A percentile compares a stretch with the other conserved stretches of the same genome.
Conservation (phyloP, 2,888 invertebrate genomes). For the Polydrusus cervinus region DNA sequence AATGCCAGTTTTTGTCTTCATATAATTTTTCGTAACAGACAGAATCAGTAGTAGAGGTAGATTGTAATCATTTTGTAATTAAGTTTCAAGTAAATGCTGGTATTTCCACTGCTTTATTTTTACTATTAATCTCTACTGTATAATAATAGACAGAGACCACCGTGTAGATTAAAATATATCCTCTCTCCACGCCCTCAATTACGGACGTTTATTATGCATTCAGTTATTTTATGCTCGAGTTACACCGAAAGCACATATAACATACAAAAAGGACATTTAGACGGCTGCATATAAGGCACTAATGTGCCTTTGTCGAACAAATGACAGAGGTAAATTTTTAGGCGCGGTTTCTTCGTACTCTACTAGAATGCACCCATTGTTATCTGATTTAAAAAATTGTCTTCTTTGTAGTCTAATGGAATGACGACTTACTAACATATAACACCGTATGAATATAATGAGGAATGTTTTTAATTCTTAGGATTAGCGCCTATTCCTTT, state of each 20-base stretch:
- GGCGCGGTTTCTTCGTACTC: conserved; percentile 47
- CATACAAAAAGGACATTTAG: conserved; percentile 15
- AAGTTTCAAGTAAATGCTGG: too few species aligned
- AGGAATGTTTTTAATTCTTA: too few species aligned
- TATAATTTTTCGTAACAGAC: too few species aligned
- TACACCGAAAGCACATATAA: neutral
- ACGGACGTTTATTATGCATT: neutral
- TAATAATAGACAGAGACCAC: neutral
- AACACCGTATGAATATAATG: neutral
- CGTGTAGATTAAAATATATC: conserved; percentile 14
- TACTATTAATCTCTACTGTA: neutral
- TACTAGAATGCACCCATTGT: conserved; percentile 49
- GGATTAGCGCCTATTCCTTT: too few species aligned
- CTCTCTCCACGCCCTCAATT: conserved; percentile 17
- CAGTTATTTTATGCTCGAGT: conserved; percentile 18
- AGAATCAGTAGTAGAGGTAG: too few species aligned
- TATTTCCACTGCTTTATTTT: neutral
- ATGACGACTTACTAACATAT: conserved; percentile 26
- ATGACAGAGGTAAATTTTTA: conserved; percentile 36
- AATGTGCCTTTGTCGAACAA: conserved; percentile 35
- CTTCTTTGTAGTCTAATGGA: conserved; percentile 10
- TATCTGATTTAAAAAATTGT: conserved; percentile 4
- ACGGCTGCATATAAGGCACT: conserved; percentile 30
- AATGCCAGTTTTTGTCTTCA: too few species aligned
- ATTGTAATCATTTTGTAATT: too few species aligned